phyloP scores from a whole-genome alignment of 2,797 vertebrate species.

The Leucoraja ocellata region DNA sequence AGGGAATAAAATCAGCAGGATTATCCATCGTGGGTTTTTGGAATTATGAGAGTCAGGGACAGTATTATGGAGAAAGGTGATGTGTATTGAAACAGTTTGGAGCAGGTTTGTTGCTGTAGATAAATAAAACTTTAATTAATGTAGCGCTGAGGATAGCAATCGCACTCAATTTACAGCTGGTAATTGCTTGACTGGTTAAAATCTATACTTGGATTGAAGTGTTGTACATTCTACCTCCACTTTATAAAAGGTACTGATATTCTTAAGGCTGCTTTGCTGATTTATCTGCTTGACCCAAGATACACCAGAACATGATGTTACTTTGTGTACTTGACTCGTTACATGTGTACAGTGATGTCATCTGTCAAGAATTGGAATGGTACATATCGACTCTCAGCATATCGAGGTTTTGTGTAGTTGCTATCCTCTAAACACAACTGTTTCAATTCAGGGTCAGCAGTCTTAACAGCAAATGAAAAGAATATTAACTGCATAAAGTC shows the following conservation, averaged over 20 bases:
- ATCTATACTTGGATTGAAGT: background rate
- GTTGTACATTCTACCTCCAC: background rate
- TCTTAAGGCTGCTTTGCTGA: background rate
- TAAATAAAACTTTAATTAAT: background rate
- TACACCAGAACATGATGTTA: background rate
- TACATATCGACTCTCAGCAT: background rate
- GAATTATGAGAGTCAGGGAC: background rate
- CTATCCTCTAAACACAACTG: background rate
- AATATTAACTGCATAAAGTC: background rate
- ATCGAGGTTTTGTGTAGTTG: constrained; percentile 24
- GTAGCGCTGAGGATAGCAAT: background rate
- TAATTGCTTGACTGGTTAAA: background rate
- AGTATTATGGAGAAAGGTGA: too few species aligned
- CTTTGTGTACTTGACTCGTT: background rate
- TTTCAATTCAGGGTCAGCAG: background rate
- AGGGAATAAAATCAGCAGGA: too few species aligned
- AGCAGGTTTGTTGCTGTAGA: background rate
- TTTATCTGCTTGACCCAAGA: background rate
- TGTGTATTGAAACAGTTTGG: background rate
- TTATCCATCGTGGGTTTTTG: too few species aligned
- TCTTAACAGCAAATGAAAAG: background rate
- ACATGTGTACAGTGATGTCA: background rate
- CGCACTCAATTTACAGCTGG: background rate
- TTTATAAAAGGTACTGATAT: background rate
- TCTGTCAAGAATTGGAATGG: background rate